phyloP scores from a whole-genome alignment of 2,888 invertebrate genomes.

The Meganola albula region DNA sequence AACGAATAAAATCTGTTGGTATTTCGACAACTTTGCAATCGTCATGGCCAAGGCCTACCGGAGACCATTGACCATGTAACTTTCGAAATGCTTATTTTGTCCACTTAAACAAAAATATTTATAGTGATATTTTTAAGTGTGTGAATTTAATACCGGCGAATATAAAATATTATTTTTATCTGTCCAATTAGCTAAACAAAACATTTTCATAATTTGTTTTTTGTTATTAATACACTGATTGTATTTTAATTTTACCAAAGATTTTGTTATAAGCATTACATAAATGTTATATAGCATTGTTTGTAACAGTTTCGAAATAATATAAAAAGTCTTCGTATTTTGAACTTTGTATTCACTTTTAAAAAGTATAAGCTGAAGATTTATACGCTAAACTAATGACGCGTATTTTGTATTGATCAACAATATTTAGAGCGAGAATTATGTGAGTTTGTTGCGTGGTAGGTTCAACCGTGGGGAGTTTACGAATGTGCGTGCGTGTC shows the following conservation, averaged over 20 bases:
- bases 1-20: too few relatives aligned
- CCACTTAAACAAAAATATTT: constrained; percentile 7
- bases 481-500: constrained; percentile 23
- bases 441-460: constrained; percentile 32
- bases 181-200: too few relatives aligned
- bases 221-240: too few relatives aligned
- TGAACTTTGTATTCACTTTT: not conserved
- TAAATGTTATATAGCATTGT: constrained; percentile 16
- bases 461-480: constrained; percentile 21
- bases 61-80: constrained; percentile 30
- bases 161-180: too few relatives aligned
- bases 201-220: too few relatives aligned
- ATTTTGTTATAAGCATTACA: constrained; percentile 10
- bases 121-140: too few relatives aligned
- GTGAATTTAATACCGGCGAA: too few relatives aligned
- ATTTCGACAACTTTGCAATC: constrained; percentile 26
- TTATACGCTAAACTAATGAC: constrained; percentile 24
- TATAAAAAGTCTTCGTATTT: constrained; percentile 11
- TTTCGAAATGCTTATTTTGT: constrained; percentile 29
- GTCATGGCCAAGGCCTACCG: constrained; percentile 33
- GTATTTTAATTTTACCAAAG: too few relatives aligned
- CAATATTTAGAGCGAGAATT: constrained; percentile 31
- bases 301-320: constrained; percentile 19
- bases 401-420: constrained; percentile 23
- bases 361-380: constrained; percentile 20